These are phyloP conservation scores for Arge pagana DNA, from an alignment of 2,888 invertebrate genomes.

Conservation along the genomic window DNA sequence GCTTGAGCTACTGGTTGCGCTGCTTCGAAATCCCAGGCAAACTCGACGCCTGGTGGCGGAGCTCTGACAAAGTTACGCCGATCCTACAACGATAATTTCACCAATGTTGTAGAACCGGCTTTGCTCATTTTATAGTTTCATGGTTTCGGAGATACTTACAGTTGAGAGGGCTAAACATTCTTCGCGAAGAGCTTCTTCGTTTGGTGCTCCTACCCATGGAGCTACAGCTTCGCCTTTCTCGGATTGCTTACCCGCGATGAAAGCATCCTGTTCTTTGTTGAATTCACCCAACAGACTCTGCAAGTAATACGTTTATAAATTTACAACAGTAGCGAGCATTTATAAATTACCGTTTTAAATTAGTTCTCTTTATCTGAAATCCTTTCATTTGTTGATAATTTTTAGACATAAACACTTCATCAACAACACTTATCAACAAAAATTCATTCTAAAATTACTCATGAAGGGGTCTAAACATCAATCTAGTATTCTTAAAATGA, in stretches of 20 bases:
- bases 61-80: conserved; percentile 96
- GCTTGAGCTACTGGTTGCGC: conserved; percentile 93
- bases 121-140: neutral
- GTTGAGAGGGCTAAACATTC: conserved; percentile 93
- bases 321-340: neutral
- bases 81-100: too few relatives aligned
- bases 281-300: conserved; percentile 97
- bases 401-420: neutral
- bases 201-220: conserved; percentile 95
- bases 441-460: too few relatives aligned
- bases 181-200: conserved; percentile 91
- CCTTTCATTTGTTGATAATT: neutral
- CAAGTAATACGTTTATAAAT: conserved; percentile 43
- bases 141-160: conserved; percentile 61
- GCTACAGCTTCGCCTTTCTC: conserved; percentile 74
- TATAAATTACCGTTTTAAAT: neutral
- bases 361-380: neutral
- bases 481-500: too few relatives aligned
- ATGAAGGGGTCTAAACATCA: too few relatives aligned
- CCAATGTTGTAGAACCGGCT: too few relatives aligned
- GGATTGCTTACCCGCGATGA: conserved; percentile 84
- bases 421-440: too few relatives aligned
- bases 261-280: conserved; percentile 95
- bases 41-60: conserved; percentile 94
- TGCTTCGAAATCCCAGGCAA: conserved; percentile 92